Conservation (phyloP, 1,140 invertebrate genomes). For the Nautilus pompilius region DNA sequence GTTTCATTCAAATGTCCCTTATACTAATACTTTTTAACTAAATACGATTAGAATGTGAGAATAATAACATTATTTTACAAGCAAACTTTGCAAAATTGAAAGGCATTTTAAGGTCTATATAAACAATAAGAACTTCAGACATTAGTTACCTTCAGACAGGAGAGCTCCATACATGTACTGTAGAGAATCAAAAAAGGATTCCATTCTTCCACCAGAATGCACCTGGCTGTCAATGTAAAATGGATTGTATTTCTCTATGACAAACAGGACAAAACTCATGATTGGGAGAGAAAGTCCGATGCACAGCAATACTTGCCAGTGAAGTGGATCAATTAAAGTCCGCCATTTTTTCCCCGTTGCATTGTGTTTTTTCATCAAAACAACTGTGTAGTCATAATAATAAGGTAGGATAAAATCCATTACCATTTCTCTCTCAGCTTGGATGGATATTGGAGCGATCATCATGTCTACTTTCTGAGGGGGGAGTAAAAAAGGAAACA, state of each 20-base stretch:
- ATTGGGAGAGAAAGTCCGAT: slow-evolving; percentile 14
- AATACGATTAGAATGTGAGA: too few relatives aligned
- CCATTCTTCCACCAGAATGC: background rate
- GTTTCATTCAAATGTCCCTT: too few relatives aligned
- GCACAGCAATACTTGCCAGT: slow-evolving; percentile 22
- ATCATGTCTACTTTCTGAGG: slow-evolving; percentile 34
- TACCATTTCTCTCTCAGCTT: slow-evolving; percentile 17
- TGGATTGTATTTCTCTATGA: slow-evolving; percentile 24
- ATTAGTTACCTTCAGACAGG: slow-evolving; percentile 5
- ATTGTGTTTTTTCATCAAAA: slow-evolving; percentile 51
- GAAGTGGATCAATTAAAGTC: slow-evolving; percentile 27
- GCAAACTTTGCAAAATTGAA: too few relatives aligned
- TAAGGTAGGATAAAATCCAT: slow-evolving; percentile 64
- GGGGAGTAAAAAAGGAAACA: slow-evolving; percentile 1
- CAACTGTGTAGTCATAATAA: slow-evolving; percentile 80
- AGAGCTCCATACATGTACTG: slow-evolving; percentile 7
- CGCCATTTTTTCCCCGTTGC: slow-evolving; percentile 22
- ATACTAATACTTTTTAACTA: too few relatives aligned
- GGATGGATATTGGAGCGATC: slow-evolving; percentile 18
- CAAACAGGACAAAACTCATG: slow-evolving; percentile 8
- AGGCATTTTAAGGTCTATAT: too few relatives aligned
- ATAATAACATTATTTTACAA: too few relatives aligned
- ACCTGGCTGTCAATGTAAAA: slow-evolving; percentile 14
- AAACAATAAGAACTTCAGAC: too few relatives aligned
- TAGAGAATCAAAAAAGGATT: background rate